These are phyloP conservation scores for Proterorhinus semilunaris DNA, from an alignment of 2,113 vertebrate genomes.

Conservation along the genomic window DNA sequence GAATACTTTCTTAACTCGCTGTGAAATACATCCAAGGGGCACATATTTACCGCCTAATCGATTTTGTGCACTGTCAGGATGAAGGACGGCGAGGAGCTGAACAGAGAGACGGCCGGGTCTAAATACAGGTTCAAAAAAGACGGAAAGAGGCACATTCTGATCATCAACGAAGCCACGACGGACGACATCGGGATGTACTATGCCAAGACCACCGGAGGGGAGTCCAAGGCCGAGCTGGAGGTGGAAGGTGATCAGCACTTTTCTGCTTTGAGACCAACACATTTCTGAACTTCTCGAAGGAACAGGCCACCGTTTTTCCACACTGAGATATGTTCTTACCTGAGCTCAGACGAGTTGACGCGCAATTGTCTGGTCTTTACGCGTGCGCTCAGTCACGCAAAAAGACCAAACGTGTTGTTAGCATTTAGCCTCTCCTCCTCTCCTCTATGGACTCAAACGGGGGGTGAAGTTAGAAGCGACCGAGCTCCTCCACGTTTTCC, in stretches of 20 bases:
- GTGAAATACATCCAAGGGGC: too few species aligned
- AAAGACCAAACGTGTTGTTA: too few species aligned
- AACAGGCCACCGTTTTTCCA: too few species aligned
- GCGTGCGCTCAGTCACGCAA: too few species aligned
- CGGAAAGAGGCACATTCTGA: slow-evolving; percentile 83
- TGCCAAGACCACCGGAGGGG: slow-evolving; percentile 84
- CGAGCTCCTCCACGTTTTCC: too few species aligned
- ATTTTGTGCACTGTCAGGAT: slow-evolving; percentile 70
- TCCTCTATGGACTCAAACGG: too few species aligned
- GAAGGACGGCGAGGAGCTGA: slow-evolving; percentile 89
- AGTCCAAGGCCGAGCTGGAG: slow-evolving; percentile 85
- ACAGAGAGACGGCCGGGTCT: slow-evolving; percentile 76
- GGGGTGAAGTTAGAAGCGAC: too few species aligned
- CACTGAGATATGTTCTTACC: too few species aligned
- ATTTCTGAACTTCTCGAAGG: not conserved
- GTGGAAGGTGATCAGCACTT: slow-evolving; percentile 80
- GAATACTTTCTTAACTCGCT: too few species aligned
- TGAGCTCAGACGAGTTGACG: too few species aligned
- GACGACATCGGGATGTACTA: slow-evolving; percentile 82
- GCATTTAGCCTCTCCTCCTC: too few species aligned
- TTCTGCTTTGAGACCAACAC: not conserved
- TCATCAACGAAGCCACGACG: slow-evolving; percentile 82
- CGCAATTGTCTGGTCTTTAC: too few species aligned
- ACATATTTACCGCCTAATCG: not conserved
- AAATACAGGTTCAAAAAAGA: slow-evolving; percentile 92